phyloP scores from a whole-genome alignment of 2,888 invertebrate species.

The Siphonodentalium dalli region DNA sequence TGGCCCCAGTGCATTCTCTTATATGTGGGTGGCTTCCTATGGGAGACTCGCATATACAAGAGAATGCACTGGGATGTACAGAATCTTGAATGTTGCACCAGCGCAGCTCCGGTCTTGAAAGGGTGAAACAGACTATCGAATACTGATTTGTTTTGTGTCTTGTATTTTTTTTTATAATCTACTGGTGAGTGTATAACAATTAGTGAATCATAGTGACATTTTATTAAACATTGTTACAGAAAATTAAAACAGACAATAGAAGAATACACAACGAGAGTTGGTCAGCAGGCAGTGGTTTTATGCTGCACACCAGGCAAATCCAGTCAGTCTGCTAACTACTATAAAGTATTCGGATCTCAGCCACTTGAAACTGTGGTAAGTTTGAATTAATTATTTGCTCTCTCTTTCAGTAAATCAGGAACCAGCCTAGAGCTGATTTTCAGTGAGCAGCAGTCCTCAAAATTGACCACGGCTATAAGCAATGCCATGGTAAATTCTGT shows the following conservation, averaged over 20 bases:
- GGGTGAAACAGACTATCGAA: background rate
- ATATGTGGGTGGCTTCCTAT: too few species aligned
- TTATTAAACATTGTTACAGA: slow-evolving; percentile 38
- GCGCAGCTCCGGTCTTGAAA: too few species aligned
- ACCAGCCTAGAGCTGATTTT: too few species aligned
- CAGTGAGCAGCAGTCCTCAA: background rate
- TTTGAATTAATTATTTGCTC: slow-evolving; percentile 10
- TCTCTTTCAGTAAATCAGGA: too few species aligned
- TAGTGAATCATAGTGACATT: background rate
- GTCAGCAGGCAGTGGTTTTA: slow-evolving; percentile 94
- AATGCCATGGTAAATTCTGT: background rate
- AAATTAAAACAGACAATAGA: slow-evolving; percentile 70
- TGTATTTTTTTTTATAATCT: too few species aligned
- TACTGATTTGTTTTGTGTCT: background rate
- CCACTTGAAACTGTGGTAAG: slow-evolving; percentile 90
- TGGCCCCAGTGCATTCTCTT: too few species aligned
- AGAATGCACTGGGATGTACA: too few species aligned
- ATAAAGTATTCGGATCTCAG: slow-evolving; percentile 94
- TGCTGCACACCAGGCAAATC: slow-evolving; percentile 97
- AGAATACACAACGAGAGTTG: slow-evolving; percentile 95
- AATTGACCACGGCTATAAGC: background rate
- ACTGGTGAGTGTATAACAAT: too few species aligned
- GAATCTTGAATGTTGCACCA: too few species aligned
- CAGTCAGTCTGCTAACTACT: slow-evolving; percentile 77
- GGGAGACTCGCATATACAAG: too few species aligned